phyloP scores from a whole-genome alignment of 1,140 invertebrate species.

The Mesaphorura yosii region DNA sequence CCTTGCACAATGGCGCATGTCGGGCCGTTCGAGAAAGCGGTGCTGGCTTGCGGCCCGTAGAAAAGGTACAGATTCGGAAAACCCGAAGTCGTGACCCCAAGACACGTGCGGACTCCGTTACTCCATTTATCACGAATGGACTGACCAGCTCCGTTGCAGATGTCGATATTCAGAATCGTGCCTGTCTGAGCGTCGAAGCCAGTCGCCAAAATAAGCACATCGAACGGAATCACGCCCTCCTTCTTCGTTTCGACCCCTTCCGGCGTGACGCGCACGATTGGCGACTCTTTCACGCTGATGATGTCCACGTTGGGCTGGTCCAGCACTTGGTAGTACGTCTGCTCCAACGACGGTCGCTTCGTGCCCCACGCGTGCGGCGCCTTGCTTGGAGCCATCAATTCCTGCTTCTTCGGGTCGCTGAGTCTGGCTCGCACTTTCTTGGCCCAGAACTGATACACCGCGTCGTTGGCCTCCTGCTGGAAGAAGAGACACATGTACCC shows the following conservation, averaged over 20 bases:
- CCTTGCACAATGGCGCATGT: not conserved
- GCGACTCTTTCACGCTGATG: conserved; percentile 10
- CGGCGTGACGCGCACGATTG: conserved; percentile 2
- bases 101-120: not conserved
- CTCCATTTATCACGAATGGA: conserved; percentile 1
- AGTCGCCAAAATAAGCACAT: conserved; percentile 8
- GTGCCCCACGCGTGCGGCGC: conserved; percentile 5
- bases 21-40: not conserved
- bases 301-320: conserved; percentile 14
- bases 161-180: conserved; percentile 1
- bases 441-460: conserved; percentile 3
- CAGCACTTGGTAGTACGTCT: conserved; percentile 10
- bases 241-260: not conserved
- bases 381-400: not conserved
- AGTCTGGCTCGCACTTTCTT: not conserved
- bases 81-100: not conserved
- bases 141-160: not conserved
- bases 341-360: conserved; percentile 8
- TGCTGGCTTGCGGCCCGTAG: not conserved
- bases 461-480: not conserved
- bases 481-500: not conserved
- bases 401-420: conserved; percentile 1
- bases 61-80: conserved; percentile 1
- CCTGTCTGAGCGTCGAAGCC: conserved; percentile 7
- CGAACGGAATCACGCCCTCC: conserved; percentile 2